Conservation (phyloP, 2,797 vertebrate genomes). For the Helostoma temminkii region DNA sequence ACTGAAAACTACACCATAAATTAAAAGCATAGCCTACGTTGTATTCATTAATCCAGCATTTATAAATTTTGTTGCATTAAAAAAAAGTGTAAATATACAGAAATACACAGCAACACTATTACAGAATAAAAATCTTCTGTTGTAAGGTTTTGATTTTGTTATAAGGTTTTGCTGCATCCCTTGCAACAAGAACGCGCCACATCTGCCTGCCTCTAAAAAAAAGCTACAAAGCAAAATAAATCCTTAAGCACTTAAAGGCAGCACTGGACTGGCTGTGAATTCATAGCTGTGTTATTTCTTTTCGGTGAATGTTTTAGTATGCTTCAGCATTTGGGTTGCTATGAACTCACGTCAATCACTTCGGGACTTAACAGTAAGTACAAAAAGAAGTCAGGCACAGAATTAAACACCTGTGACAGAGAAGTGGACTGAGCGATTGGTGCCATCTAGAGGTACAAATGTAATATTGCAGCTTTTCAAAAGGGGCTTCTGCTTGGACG, state of each 20-base stretch:
- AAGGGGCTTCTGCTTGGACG: neutral
- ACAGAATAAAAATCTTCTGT: too few species aligned
- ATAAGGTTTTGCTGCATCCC: neutral
- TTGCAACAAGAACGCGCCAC: neutral
- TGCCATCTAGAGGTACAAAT: slow-evolving; percentile 67
- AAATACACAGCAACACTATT: too few species aligned
- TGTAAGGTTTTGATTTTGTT: too few species aligned
- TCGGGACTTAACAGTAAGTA: neutral
- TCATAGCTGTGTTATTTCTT: neutral
- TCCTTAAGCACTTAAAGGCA: neutral
- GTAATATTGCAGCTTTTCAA: neutral
- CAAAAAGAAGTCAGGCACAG: neutral
- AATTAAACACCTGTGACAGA: neutral
- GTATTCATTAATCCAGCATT: too few species aligned
- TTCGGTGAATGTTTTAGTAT: too few species aligned
- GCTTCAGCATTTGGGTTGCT: neutral
- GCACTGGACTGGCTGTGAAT: too few species aligned
- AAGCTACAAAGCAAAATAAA: neutral
- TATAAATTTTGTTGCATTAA: too few species aligned
- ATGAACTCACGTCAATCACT: neutral
- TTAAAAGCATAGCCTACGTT: too few species aligned
- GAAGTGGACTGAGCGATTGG: slow-evolving; percentile 13
- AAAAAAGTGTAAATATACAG: too few species aligned
- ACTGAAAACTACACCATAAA: too few species aligned
- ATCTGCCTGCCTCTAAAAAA: too few species aligned